Evolutionary conservation across 2,888 invertebrate genomes (phyloP).

Genomic region (Drosophila sordidapex): DNA sequence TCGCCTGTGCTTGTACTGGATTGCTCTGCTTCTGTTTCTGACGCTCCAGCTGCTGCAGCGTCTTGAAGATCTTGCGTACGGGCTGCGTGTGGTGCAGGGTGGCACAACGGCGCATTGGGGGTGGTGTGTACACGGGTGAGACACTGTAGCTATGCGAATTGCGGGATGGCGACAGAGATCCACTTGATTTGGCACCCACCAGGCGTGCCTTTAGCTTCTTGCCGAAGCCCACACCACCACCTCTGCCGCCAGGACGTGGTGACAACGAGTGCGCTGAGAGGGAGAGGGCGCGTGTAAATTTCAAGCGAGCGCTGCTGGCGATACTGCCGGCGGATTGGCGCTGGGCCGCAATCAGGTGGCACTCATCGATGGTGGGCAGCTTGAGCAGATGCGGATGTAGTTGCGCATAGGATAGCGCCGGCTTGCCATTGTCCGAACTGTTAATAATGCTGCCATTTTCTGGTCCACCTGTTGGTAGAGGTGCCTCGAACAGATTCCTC

Average conservation of each 20-base stretch:
- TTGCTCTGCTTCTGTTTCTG: constrained; percentile 66
- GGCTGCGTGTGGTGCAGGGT: constrained; percentile 83
- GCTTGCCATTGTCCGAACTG: constrained; percentile 20
- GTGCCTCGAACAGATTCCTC: constrained; percentile 80
- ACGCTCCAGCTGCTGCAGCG: constrained; percentile 81
- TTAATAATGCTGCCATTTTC: constrained; percentile 24
- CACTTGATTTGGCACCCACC: constrained; percentile 71
- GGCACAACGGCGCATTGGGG: constrained; percentile 82
- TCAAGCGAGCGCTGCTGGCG: constrained; percentile 62
- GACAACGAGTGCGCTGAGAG: constrained; percentile 81
- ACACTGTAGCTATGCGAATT: constrained; percentile 76
- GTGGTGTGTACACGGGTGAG: constrained; percentile 82
- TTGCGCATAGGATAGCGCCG: constrained; percentile 71
- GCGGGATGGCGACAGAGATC: constrained; percentile 77
- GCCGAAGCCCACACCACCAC: constrained; percentile 56
- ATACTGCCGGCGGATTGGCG: constrained; percentile 45
- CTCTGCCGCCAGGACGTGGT: constrained; percentile 50
- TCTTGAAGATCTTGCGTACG: constrained; percentile 82
- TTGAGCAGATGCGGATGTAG: constrained; percentile 81
- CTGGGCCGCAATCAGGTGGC: constrained; percentile 72
- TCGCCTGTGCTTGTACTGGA: constrained; percentile 8
- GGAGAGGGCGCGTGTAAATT: constrained; percentile 80
- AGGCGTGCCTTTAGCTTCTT: constrained; percentile 73
- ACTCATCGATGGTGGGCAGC: constrained; percentile 83
- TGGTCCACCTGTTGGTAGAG: constrained; percentile 57